These are phyloP conservation scores for Crypturellus undulatus DNA, from an alignment of 2,113 vertebrate genomes.

Conservation along the genomic window DNA sequence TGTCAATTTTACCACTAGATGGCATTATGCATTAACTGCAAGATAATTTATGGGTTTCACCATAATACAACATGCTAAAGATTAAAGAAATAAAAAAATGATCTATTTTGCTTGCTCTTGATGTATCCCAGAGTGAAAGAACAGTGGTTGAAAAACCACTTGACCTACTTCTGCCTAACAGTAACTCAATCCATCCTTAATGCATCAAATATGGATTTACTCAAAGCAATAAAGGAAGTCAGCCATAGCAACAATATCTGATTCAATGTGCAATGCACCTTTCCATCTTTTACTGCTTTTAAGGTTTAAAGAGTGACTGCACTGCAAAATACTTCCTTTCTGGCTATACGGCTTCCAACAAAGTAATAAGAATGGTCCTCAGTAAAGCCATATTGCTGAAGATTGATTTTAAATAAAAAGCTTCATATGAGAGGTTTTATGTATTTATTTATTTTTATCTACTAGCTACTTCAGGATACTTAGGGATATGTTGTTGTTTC, in stretches of 20 bases:
- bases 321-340: conserved; percentile 18
- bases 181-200: conserved; percentile 34
- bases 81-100: not conserved
- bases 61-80: not conserved
- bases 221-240: conserved; percentile 56
- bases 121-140: not conserved
- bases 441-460: not conserved
- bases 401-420: not conserved
- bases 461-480: not conserved
- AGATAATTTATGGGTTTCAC: not conserved
- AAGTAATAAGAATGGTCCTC: not conserved
- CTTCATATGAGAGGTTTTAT: not conserved
- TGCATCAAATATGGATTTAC: conserved; percentile 56
- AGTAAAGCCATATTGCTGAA: not conserved
- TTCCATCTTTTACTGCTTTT: conserved; percentile 15
- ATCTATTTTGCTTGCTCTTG: not conserved
- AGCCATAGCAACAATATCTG: conserved; percentile 48
- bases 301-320: not conserved
- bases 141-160: not conserved
- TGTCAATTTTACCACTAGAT: conserved; percentile 69
- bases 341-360: not conserved
- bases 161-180: conserved; percentile 6
- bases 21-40: conserved; percentile 55
- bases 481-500: not conserved
- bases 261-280: not conserved